Evolutionary conservation across 2,113 vertebrate genomes (phyloP).

Genomic region (Xiphorhynchus elegans): DNA sequence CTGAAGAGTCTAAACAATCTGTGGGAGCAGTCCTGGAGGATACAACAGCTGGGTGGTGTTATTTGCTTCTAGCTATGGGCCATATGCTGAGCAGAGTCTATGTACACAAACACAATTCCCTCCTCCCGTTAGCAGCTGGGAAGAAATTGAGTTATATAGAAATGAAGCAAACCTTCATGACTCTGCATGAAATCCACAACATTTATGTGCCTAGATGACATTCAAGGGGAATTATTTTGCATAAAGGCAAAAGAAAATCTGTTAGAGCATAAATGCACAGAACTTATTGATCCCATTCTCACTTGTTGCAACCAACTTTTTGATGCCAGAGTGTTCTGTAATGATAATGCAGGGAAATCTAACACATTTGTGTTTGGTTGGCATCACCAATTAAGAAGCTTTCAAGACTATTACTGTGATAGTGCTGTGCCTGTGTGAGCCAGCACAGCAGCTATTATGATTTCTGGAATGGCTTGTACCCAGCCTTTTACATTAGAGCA

Average conservation of each 20-base stretch:
- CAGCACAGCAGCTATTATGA: neutral
- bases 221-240: neutral
- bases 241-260: neutral
- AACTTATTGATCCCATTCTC: neutral
- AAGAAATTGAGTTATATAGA: constrained; percentile 13
- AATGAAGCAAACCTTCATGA: neutral
- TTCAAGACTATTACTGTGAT: constrained; percentile 9
- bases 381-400: neutral
- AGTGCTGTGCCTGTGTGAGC: neutral
- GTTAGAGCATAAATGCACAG: neutral
- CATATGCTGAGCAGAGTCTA: constrained; percentile 1
- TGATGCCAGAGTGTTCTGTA: neutral
- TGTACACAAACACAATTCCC: neutral
- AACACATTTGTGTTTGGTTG: neutral
- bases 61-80: constrained; percentile 15
- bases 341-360: neutral
- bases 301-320: neutral
- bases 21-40: neutral
- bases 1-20: neutral
- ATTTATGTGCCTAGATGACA: neutral
- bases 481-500: neutral
- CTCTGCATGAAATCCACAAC: neutral
- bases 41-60: constrained; percentile 41
- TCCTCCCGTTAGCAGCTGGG: neutral
- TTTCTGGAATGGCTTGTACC: neutral